Evolutionary conservation across 2,113 vertebrate species (phyloP), one percentile per base, ranked within the genome.

Genomic region (Marmota monax): DNA sequence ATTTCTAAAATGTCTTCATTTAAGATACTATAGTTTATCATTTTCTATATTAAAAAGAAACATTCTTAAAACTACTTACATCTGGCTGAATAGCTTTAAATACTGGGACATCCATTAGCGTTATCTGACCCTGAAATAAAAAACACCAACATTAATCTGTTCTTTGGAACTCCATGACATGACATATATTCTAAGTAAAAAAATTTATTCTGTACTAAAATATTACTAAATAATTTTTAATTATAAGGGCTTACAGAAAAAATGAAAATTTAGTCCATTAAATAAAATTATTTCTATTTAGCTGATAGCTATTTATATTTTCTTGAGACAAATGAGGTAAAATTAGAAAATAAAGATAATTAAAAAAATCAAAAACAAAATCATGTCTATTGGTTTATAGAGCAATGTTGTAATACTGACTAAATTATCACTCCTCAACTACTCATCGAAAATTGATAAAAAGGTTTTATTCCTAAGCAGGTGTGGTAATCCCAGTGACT

Each of bases 81-180:
- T 99, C 99, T 85, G 99, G 99, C 95, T 99, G 99, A 98, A 99
- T 99, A 98, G 99, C 99, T 99, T 99, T 99, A 98, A 99, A 99
- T 97, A 99, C 99, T 88, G 99, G 99, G 96, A 99, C 98, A 97
- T 99, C 99, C 99, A 99, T 99, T 97, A 99, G 99, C 0, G 99
- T 99, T 98, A 99, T 99, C 98, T 99, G 99, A 98, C 99, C 99
- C 99, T 99, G 98, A 78, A 98, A 98, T 67, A 85, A 79, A 96
- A 94, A 96, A 34, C 67, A 1, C 7, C 45, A 0, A 22, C 25
- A 94, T 93, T 13, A 84, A 93, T 88, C 93, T 95, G 51, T 74
- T 82, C 58, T 89, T 76, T 94, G 72, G 83, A 65, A 91, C 95
- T 39, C 7, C 74, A 39, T 39, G 27, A 48, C 53, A 29, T 25